Base-by-base conservation (phyloP, 1,140 invertebrate species). In the Cyclina sinensis region DNA sequence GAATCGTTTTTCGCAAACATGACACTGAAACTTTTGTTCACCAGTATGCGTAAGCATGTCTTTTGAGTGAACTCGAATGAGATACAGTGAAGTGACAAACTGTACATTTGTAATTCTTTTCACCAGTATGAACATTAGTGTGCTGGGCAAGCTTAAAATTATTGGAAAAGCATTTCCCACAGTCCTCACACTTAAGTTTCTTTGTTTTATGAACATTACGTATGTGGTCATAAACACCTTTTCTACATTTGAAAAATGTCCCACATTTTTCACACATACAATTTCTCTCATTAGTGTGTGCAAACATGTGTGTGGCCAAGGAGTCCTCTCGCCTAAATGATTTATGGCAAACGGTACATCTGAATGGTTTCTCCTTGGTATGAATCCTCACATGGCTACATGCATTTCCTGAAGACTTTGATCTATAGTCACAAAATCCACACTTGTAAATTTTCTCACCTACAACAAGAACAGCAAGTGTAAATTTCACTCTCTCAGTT, bases 21-120 rank as follows among this genome's bases (percentile, higher is more conserved):
- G 65, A 76, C 83, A 85, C 48, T 74, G 24, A 37, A 74, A 74
- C 65, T 68, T 70, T 16, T 73, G 24, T 43, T 46, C 30, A 1
- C 51, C 51, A 2, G 68, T 74, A 43, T 85, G 83, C 7, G 5
- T 32, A 16, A 24, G 21, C 83, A 73, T 85, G 83, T 39, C 48
- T 27, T 9, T 80, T 27, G 4, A 57, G 21, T 16, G 24, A 27
- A 3, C 7, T 18, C 3, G 37, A 4, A 0, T 0, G 1, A 5
- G 27, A 12, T 9, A 80, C n/a, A n/a, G 21, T 27, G 14, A 12
- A 35, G 9, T 37, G 9, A 30, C 78, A 80, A 3, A 80, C 51
- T 9, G 43, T n/a, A 54, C 74, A 78, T 54, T 78, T 16, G 27
- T 32, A 54, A 14, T 48, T 48, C 21, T 78, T 27, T 32, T 78